Evolutionary conservation across 2,888 invertebrate genomes (phyloP).

Genomic region (Megalurothrips usitatus): DNA sequence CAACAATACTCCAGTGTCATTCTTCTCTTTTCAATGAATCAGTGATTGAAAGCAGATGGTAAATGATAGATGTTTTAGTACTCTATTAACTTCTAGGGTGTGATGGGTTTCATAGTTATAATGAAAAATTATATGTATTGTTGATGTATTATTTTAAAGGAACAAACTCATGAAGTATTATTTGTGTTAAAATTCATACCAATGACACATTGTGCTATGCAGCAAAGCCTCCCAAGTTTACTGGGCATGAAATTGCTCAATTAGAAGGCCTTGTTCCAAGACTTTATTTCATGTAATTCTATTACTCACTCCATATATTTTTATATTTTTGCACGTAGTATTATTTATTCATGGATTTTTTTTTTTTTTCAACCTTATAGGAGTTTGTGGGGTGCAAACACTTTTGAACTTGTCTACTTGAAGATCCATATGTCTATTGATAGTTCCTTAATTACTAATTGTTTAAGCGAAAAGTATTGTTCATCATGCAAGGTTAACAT

Average conservation of each 20-base stretch:
- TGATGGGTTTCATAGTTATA: not conserved
- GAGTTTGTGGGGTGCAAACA: not conserved
- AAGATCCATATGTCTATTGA: not conserved
- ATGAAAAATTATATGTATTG: not conserved
- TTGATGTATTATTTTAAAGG: not conserved
- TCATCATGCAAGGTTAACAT: too few species aligned
- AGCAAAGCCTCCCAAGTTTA: too few species aligned
- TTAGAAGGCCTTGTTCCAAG: not conserved
- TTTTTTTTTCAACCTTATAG: not conserved
- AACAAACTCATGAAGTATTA: not conserved
- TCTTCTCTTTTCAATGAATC: not conserved
- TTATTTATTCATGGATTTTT: conserved; percentile 13
- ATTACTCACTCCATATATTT: conserved; percentile 2
- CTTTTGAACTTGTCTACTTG: not conserved
- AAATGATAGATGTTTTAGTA: not conserved
- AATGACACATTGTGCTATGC: too few species aligned
- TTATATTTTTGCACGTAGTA: conserved; percentile 22
- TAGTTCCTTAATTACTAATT: not conserved
- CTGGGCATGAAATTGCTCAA: not conserved
- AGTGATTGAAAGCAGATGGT: not conserved
- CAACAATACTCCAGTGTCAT: not conserved
- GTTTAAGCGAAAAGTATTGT: too few species aligned
- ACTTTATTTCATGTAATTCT: not conserved
- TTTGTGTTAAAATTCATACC: too few species aligned
- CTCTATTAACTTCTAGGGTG: not conserved